These are phyloP conservation scores for Gymnoscopelus microlampas DNA, from an alignment of 2,797 vertebrate genomes.

Conservation along the genomic window DNA sequence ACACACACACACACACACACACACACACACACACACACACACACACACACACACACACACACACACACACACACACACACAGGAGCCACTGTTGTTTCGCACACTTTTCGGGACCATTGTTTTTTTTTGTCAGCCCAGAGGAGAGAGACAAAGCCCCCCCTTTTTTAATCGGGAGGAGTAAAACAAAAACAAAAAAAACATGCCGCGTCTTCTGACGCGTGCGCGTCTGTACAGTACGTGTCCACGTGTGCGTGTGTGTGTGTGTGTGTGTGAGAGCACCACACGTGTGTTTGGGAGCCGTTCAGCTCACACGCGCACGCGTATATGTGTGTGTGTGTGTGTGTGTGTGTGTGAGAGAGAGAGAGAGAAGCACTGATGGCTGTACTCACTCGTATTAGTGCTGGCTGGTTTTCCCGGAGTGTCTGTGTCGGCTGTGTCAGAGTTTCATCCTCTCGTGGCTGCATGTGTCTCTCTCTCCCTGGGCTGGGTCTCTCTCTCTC, in stretches of 20 bases:
- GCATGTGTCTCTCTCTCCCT: constrained; percentile 27
- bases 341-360: constrained; percentile 52
- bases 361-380: constrained; percentile 70
- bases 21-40: no score
- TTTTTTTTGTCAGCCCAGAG: no score
- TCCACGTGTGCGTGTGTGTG: constrained; percentile 7
- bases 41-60: no score
- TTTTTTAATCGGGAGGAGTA: no score
- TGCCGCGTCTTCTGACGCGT: no score
- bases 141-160: no score
- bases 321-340: constrained; percentile 3
- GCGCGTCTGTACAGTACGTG: background rate
- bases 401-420: constrained; percentile 63
- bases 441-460: constrained; percentile 77
- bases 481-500: constrained; percentile 55
- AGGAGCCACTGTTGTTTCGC: no score
- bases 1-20: no score
- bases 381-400: constrained; percentile 77
- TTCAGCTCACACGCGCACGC: background rate
- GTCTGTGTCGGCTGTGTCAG: constrained; percentile 74
- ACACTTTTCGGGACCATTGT: no score
- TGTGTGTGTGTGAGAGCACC: background rate
- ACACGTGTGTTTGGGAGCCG: background rate
- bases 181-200: no score
- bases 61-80: no score